phyloP scores from a whole-genome alignment of 2,888 invertebrate species.

The Dysmachus trigonus region DNA sequence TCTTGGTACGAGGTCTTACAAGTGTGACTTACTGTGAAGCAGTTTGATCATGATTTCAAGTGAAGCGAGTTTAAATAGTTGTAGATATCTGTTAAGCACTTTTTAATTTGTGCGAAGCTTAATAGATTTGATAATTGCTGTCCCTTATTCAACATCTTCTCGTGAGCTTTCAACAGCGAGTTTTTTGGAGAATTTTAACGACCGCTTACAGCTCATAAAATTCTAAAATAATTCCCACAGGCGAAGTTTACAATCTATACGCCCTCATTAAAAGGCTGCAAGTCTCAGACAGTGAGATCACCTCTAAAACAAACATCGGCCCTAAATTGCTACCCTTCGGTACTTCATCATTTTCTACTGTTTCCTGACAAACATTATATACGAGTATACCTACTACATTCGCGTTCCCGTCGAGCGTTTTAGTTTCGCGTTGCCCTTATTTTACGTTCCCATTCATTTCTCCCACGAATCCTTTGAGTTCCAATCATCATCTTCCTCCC shows the following conservation, averaged over 20 bases:
- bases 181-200: neutral
- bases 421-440: neutral
- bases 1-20: too few species aligned
- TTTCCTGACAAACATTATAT: neutral
- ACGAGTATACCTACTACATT: too few species aligned
- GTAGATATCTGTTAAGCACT: too few species aligned
- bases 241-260: neutral
- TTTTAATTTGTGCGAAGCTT: too few species aligned
- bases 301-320: constrained; percentile 45
- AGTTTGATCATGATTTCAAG: too few species aligned
- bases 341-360: constrained; percentile 37
- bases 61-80: too few species aligned
- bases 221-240: neutral
- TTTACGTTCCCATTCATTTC: neutral
- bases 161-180: neutral
- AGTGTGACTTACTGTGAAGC: too few species aligned
- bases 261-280: neutral
- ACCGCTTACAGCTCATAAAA: neutral
- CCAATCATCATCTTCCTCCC: neutral
- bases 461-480: constrained; percentile 1
- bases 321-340: constrained; percentile 46
- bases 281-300: neutral
- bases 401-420: neutral
- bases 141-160: neutral
- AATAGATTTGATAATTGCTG: neutral